Evolutionary conservation across 2,888 invertebrate species (phyloP).

Genomic region (Caenorhabditis macrosperma): DNA sequence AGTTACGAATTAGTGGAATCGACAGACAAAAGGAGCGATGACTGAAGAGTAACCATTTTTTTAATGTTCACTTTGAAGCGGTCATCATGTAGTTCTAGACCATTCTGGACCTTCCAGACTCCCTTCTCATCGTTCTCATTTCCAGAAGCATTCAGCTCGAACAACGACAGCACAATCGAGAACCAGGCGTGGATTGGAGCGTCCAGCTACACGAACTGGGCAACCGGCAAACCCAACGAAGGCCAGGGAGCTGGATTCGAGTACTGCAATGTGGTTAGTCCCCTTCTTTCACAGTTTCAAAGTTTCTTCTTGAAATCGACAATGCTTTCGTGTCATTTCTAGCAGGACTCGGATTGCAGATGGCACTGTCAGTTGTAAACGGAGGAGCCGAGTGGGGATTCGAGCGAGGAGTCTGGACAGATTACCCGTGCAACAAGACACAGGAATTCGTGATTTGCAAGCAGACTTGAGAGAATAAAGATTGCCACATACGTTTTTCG

Average conservation of each 20-base stretch:
- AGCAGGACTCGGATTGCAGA: too few species aligned
- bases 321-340: background rate
- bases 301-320: background rate
- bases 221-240: constrained; percentile 29
- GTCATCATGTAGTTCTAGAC: too few species aligned
- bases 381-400: constrained; percentile 20
- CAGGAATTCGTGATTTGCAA: constrained; percentile 27
- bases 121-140: too few species aligned
- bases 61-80: too few species aligned
- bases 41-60: too few species aligned
- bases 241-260: constrained; percentile 12
- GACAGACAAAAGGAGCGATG: too few species aligned
- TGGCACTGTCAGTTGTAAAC: constrained; percentile 21
- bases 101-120: too few species aligned
- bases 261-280: constrained; percentile 30
- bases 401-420: constrained; percentile 24
- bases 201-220: constrained; percentile 22
- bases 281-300: background rate
- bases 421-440: constrained; percentile 22
- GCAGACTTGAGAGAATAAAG: constrained; percentile 7
- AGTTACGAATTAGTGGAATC: too few species aligned
- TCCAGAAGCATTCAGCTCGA: constrained; percentile 35
- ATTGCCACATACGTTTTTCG: too few species aligned
- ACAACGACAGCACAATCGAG: constrained; percentile 7
- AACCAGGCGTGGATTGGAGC: constrained; percentile 37